A percentile compares a stretch with the other conserved stretches of the same genome.
Conservation (phyloP, 2,888 invertebrate genomes). For the Cylloceria caligata region DNA sequence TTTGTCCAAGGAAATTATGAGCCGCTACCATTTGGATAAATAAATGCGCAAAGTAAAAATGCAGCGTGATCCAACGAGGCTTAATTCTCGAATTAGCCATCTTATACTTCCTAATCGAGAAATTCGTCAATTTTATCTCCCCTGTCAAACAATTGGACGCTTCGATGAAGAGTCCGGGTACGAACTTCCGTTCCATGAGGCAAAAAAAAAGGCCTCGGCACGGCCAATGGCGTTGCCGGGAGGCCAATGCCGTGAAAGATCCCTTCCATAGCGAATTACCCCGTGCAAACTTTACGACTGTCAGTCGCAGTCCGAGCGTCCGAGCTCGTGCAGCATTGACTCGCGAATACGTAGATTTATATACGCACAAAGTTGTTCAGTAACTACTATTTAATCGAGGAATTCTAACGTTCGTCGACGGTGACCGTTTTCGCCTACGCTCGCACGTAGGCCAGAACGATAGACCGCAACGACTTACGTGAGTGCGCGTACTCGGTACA, state of each 20-base stretch:
- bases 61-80: not conserved
- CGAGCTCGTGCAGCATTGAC: slow-evolving; percentile 70
- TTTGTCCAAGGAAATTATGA: too few relatives aligned
- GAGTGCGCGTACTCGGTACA: slow-evolving; percentile 44
- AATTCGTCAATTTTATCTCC: not conserved
- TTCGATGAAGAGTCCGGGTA: not conserved
- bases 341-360: slow-evolving; percentile 5
- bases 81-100: not conserved
- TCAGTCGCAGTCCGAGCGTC: slow-evolving; percentile 79
- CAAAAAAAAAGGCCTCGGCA: slow-evolving; percentile 40
- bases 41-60: too few relatives aligned
- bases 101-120: not conserved
- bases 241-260: slow-evolving; percentile 76
- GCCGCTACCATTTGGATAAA: too few relatives aligned
- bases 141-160: not conserved
- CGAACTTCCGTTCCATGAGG: slow-evolving; percentile 16
- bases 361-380: not conserved
- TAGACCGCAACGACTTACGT: slow-evolving; percentile 54
- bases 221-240: slow-evolving; percentile 69
- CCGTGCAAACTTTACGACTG: slow-evolving; percentile 78
- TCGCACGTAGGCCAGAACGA: slow-evolving; percentile 34
- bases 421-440: slow-evolving; percentile 54
- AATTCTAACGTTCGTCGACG: slow-evolving; percentile 34
- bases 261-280: slow-evolving; percentile 74
- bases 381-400: slow-evolving; percentile 11